A percentile compares a stretch with the other conserved stretches of the same genome.
phyloP scores from a whole-genome alignment of 2,113 vertebrate species.

The Myiagra hebetior region DNA sequence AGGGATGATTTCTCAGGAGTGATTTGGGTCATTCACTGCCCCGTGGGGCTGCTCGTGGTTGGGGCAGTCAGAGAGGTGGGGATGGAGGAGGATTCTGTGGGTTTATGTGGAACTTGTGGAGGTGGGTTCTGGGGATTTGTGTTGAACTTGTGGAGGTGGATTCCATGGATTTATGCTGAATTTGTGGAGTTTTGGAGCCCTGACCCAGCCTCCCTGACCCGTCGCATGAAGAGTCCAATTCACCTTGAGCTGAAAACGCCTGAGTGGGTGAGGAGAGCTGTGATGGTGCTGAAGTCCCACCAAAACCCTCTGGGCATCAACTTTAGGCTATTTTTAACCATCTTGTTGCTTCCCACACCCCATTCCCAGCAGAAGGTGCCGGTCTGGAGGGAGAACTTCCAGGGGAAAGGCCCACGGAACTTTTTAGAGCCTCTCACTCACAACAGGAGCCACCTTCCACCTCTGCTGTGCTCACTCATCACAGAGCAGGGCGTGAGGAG shows the following conservation, averaged over 20 bases:
- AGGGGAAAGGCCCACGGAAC: background rate
- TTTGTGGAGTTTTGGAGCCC: background rate
- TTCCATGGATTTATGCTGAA: background rate
- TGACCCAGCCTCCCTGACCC: background rate
- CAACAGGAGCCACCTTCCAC: background rate
- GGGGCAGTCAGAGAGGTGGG: background rate
- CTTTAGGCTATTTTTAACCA: background rate
- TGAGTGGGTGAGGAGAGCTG: background rate
- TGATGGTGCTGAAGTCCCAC: no score
- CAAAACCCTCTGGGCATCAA: background rate
- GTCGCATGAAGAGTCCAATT: background rate
- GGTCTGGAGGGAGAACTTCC: background rate
- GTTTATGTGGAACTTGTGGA: background rate
- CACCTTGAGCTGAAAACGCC: no score
- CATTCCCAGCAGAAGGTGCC: background rate
- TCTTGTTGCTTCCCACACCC: background rate
- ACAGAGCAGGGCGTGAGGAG: background rate
- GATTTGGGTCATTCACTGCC: background rate
- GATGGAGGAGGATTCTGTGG: background rate
- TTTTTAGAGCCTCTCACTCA: background rate
- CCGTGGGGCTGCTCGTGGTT: background rate
- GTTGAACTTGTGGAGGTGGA: background rate
- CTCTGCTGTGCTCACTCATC: background rate
- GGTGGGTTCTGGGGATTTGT: background rate
- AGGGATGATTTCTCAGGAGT: background rate